phyloP scores from a whole-genome alignment of 2,797 vertebrate genomes.

The Pelochelys cantorii region DNA sequence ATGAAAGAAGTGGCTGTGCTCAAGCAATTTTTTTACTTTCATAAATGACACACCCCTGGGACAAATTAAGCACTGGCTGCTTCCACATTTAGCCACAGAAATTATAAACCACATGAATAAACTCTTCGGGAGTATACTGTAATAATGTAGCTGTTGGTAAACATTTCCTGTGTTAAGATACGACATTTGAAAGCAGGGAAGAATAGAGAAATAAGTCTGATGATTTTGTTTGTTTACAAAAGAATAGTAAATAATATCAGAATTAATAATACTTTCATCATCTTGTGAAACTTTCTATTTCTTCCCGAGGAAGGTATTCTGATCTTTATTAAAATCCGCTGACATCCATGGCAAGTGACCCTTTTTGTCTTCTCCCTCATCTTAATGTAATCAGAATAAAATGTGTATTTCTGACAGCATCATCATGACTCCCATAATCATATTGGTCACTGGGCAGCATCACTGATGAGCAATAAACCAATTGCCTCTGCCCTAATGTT shows the following conservation, averaged over 20 bases:
- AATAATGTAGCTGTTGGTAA: constrained; percentile 20
- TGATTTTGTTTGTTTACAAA: constrained; percentile 54
- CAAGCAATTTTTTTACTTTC: no score
- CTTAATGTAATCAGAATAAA: background rate
- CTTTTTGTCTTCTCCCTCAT: background rate
- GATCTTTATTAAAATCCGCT: constrained; percentile 22
- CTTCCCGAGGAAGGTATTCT: constrained; percentile 23
- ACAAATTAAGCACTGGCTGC: background rate
- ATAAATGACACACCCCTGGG: no score
- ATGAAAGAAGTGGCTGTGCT: no score
- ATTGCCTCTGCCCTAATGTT: no score
- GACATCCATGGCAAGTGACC: constrained; percentile 41
- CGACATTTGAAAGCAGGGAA: background rate
- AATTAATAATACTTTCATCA: constrained; percentile 48
- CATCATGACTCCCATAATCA: no score
- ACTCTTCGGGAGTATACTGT: background rate
- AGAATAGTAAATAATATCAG: constrained; percentile 57
- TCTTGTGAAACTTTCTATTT: background rate
- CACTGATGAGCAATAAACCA: no score
- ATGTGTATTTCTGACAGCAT: background rate
- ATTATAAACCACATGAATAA: background rate
- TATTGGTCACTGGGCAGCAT: no score
- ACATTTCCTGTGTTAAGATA: constrained; percentile 36
- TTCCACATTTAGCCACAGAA: background rate
- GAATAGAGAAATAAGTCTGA: constrained; percentile 29